Evolutionary conservation across 2,888 invertebrate genomes (phyloP), one percentile per base, ranked within the genome.

Genomic region (Eumerus sabulonum): DNA sequence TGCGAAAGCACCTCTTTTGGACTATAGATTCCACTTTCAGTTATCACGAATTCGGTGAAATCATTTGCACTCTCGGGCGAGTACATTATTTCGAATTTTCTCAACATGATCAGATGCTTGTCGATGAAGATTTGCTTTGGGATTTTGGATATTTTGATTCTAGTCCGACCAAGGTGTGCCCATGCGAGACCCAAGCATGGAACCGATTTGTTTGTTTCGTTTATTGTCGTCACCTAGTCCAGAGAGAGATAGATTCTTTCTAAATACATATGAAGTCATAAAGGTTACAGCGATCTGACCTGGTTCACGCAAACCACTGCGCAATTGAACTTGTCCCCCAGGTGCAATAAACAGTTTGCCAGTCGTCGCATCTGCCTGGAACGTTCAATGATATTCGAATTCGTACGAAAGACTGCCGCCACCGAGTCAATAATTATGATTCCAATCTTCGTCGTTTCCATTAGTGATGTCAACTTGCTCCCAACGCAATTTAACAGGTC

Each of bases 351-450:
- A 50, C 89, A 87, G 42, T 89, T 86, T 0, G 91, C 92, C 81
- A 94, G 86, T 66, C 87, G 87, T 67, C 91, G 89, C 83, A 94
- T 90, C 76, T 92, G 91, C 47, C 90, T 89, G 1, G 92, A 91
- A 83, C 93, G 89, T 18, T 85, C 83, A 1, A 85, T 84, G 70
- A 89, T 90, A 82, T 90, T 87, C n/a, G 89, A 88, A 59, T 90
- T 89, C 50, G 90, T 90, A 36, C 93, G 90, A 87, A 93, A 94
- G 36, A 93, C 88, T 1, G 93, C 94, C 9, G 94, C 94, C 73
- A 95, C 92, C 0, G 94, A 94, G 86, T 95, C 95, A 14, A 95
- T 90, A 9, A 95, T 86, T 66, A 95, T 88, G 48, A 95, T 87
- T 4, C 92, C 92, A 79, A 94, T 90, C 64, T 89, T 88, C 11